Evolutionary conservation across 2,888 invertebrate genomes (phyloP), one percentile per base, ranked within the genome.

Genomic region (Pemphredon lugubris): DNA sequence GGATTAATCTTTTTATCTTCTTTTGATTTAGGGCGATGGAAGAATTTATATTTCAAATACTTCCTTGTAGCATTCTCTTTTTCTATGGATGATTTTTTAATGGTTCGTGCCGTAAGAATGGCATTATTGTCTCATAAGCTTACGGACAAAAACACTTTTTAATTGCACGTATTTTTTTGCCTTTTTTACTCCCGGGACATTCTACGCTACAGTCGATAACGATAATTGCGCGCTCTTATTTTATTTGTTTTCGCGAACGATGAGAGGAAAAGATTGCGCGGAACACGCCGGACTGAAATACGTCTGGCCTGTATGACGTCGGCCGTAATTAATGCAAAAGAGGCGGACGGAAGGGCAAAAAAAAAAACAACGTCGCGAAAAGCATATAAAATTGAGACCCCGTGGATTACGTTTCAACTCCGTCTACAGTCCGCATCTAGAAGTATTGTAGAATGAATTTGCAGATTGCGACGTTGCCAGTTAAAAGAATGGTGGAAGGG

Each of bases 281-380:
- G 23, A 59, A 58, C 50, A 44, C 44, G 54, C 23, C 23, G 47
- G 32, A 37, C 26, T 23, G 50, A 55, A 59, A 69, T 39, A 51
- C 55, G 61, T 63, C 63, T 63, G 61, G 63, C 47, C 58, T 32
- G 37, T 42, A 20, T 48, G 63, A 50, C 37, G 63, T 57, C 58
- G 57, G 44, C 57, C 59, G 64, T 45, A 70, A 72, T 72, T 72
- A 72, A 72, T 55, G 64, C 59, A 42, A 54, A 54, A 37, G 45
- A 39, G 34, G 34, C 20, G 39, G 40, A 53, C 26, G 57, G 37
- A 57, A 42, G 65, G 48, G 42, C n/a, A 18, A 9, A n/a, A 16
- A 51, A 21, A 39, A 39, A 45, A 50, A 51, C 13, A 45, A 32
- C n/a, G 20, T 26, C 32, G 39, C 48, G 45, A 69, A 63, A 65